Evolutionary conservation across 1,140 invertebrate species (phyloP).

Genomic region (Drosophila melanica): DNA sequence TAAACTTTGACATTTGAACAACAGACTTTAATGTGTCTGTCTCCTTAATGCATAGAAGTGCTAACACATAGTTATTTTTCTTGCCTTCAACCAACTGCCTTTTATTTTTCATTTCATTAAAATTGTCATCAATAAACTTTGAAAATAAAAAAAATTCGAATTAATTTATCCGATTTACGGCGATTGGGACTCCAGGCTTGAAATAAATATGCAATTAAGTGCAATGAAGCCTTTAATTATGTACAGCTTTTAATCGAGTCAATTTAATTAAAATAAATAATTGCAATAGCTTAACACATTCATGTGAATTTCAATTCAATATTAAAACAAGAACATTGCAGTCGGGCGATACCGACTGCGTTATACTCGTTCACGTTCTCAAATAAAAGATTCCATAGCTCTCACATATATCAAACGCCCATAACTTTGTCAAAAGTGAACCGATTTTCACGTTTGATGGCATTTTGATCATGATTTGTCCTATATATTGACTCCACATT

Average conservation of each 20-base stretch:
- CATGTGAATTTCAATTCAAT: conserved; percentile 5
- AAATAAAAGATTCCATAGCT: too few relatives aligned
- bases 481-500: too few relatives aligned
- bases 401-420: too few relatives aligned
- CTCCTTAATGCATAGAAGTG: background rate
- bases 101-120: background rate
- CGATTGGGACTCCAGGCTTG: conserved; percentile 31
- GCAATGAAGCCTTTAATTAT: conserved; percentile 35
- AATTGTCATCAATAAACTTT: background rate
- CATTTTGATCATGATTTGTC: too few relatives aligned
- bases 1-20: conserved; percentile 53
- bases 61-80: background rate
- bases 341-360: too few relatives aligned
- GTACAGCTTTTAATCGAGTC: conserved; percentile 30
- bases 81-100: background rate
- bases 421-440: too few relatives aligned
- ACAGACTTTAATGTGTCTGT: conserved; percentile 18
- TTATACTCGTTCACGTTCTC: too few relatives aligned
- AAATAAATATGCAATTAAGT: conserved; percentile 29
- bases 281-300: background rate
- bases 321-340: too few relatives aligned
- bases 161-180: conserved; percentile 50
- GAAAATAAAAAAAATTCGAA: background rate
- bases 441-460: too few relatives aligned
- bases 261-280: conserved; percentile 36